Conservation (phyloP, 2,888 invertebrate genomes). For the Drosophila diplacantha region DNA sequence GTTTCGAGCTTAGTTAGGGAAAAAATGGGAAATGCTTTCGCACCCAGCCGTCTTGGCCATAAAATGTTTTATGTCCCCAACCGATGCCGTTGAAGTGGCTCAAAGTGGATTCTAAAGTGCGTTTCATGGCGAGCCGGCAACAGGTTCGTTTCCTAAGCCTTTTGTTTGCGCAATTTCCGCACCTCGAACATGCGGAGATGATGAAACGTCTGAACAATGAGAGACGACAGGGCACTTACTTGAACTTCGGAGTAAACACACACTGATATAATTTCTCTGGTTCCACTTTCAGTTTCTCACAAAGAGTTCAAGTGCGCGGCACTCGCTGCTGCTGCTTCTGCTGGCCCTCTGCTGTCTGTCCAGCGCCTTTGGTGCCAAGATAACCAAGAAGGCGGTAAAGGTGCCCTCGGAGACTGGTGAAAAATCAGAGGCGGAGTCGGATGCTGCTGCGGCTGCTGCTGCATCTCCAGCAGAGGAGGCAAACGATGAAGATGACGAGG, state of each 20-base stretch:
- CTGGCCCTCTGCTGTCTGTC: slow-evolving; percentile 58
- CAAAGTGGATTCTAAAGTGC: slow-evolving; percentile 52
- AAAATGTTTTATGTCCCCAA: slow-evolving; percentile 41
- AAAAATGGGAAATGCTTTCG: slow-evolving; percentile 40
- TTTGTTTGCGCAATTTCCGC: slow-evolving; percentile 65
- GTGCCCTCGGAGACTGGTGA: slow-evolving; percentile 29
- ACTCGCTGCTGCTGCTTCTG: slow-evolving; percentile 54
- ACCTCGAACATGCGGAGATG: slow-evolving; percentile 28
- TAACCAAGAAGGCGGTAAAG: slow-evolving; percentile 54
- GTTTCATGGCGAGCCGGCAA: slow-evolving; percentile 30
- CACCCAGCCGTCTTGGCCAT: slow-evolving; percentile 37
- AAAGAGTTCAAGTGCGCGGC: slow-evolving; percentile 60
- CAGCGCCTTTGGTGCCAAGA: slow-evolving; percentile 57
- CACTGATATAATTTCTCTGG: slow-evolving; percentile 50
- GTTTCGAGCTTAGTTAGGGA: background rate
- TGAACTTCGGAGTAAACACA: background rate
- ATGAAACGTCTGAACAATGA: slow-evolving; percentile 55
- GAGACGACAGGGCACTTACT: slow-evolving; percentile 12
- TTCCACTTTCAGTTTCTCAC: slow-evolving; percentile 67
- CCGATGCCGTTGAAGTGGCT: background rate
- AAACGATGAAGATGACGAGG: slow-evolving; percentile 33
- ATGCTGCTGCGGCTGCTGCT: slow-evolving; percentile 13
- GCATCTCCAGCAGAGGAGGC: slow-evolving; percentile 25
- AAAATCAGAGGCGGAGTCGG: slow-evolving; percentile 39
- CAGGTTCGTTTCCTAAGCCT: slow-evolving; percentile 66